These are phyloP conservation scores for Bucorvus abyssinicus DNA, from an alignment of 2,797 vertebrate genomes.

Conservation along the genomic window DNA sequence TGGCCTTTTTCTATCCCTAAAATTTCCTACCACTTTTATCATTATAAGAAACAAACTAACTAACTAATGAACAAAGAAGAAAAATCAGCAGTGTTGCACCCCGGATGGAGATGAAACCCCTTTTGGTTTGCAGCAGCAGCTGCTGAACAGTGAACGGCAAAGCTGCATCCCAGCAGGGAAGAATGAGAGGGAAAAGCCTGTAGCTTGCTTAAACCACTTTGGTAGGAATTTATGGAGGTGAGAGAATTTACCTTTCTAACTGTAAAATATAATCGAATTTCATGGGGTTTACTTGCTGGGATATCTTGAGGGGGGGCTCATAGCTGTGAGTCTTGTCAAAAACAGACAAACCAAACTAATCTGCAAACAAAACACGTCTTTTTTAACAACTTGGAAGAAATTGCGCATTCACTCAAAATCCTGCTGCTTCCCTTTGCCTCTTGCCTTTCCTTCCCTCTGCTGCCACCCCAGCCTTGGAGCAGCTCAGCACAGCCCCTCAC, in stretches of 20 bases:
- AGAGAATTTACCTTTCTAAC: neutral
- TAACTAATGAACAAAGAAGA: neutral
- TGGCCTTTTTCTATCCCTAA: neutral
- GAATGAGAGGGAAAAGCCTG: neutral
- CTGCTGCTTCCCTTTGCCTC: neutral
- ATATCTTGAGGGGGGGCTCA: neutral
- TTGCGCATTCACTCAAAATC: neutral
- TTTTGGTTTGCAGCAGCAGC: neutral
- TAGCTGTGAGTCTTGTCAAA: neutral
- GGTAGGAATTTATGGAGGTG: neutral
- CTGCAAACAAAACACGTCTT: neutral
- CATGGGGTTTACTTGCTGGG: neutral
- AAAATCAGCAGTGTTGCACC: neutral
- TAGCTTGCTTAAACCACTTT: neutral
- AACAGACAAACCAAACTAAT: neutral
- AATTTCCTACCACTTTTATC: neutral
- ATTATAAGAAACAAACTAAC: neutral
- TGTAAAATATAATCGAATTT: neutral
- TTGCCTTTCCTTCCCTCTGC: neutral
- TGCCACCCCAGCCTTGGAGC: neutral
- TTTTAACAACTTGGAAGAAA: neutral
- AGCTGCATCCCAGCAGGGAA: neutral
- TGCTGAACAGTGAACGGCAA: conserved; percentile 6
- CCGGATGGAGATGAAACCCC: neutral
- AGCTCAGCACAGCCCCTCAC: neutral